These are phyloP conservation scores for Taphrorychus bicolor DNA, from an alignment of 2,888 invertebrate genomes.

Conservation along the genomic window DNA sequence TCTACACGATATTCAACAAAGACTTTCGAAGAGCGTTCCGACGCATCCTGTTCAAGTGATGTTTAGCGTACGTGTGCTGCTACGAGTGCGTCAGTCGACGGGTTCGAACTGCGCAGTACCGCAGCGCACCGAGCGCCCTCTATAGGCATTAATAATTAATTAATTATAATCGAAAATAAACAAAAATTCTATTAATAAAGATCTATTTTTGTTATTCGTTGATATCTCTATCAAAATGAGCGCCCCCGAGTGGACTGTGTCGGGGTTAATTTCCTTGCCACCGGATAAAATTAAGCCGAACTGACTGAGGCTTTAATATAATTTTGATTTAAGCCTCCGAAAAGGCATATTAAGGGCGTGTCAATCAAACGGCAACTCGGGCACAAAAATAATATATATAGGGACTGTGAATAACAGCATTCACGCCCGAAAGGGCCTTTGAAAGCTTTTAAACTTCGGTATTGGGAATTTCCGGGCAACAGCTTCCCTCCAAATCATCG, in stretches of 20 bases:
- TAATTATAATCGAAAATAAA: constrained; percentile 14
- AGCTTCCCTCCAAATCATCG: background rate
- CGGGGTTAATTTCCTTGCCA: background rate
- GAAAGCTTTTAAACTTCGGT: constrained; percentile 15
- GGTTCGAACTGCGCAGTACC: constrained; percentile 67
- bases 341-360: constrained; percentile 15
- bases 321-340: constrained; percentile 8
- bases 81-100: constrained; percentile 74
- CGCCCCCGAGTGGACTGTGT: background rate
- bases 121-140: constrained; percentile 68
- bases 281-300: background rate
- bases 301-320: constrained; percentile 8
- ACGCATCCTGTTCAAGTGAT: constrained; percentile 95
- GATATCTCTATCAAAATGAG: constrained; percentile 2
- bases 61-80: constrained; percentile 86
- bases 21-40: constrained; percentile 96
- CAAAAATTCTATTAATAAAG: constrained; percentile 28
- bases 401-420: constrained; percentile 13
- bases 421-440: constrained; percentile 9
- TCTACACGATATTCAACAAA: constrained; percentile 97
- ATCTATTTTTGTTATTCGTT: constrained; percentile 36
- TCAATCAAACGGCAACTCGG: constrained; percentile 9
- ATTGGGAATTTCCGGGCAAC: constrained; percentile 5
- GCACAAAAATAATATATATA: constrained; percentile 16
- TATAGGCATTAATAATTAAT: constrained; percentile 57